Conservation (phyloP, 1,140 invertebrate species). For the Bathynomus jamesi region DNA sequence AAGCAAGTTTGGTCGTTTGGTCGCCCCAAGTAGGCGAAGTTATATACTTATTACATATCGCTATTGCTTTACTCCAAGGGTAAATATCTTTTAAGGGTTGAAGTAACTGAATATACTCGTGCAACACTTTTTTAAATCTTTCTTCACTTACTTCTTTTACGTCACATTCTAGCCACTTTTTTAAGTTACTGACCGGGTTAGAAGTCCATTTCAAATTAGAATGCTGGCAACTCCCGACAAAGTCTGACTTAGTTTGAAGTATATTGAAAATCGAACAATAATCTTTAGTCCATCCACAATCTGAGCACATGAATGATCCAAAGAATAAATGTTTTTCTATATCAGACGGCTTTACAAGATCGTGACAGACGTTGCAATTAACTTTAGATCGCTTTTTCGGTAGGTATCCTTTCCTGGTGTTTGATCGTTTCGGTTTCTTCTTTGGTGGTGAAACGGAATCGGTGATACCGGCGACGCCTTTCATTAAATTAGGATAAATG, state of each 20-base stretch:
- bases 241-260: not conserved
- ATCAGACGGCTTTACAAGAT: not conserved
- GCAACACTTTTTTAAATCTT: too few species aligned
- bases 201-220: not conserved
- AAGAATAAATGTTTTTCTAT: not conserved
- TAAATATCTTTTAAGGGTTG: not conserved
- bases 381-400: too few species aligned
- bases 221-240: not conserved
- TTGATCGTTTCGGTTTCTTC: not conserved
- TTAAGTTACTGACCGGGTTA: not conserved
- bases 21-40: not conserved
- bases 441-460: not conserved
- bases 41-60: not conserved
- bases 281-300: not conserved
- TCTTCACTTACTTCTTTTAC: too few species aligned
- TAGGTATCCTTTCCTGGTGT: not conserved
- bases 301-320: not conserved
- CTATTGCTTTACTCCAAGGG: not conserved
- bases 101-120: not conserved
- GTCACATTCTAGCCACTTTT: not conserved
- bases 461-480: not conserved
- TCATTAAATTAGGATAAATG: not conserved
- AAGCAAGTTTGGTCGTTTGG: not conserved
- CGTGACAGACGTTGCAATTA: not conserved
- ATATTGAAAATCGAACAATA: not conserved